These are phyloP conservation scores for Lamellibrachia luymesi DNA, from an alignment of 1,140 invertebrate species.

Conservation along the genomic window DNA sequence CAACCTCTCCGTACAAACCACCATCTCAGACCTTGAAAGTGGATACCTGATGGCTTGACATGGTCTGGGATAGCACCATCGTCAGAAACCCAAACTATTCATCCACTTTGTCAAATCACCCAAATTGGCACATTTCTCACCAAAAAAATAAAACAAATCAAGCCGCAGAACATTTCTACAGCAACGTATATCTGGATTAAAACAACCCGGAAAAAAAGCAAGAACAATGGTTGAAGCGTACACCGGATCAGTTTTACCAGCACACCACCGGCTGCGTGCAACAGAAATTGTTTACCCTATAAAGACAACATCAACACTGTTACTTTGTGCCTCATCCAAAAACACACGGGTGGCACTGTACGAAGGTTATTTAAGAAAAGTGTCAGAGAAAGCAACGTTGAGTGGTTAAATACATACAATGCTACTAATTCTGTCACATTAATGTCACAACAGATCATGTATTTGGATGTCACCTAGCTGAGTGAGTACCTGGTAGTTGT, in stretches of 20 bases:
- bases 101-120: not conserved
- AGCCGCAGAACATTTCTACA: not conserved
- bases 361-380: not conserved
- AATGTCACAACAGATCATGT: not conserved
- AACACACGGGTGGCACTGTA: not conserved
- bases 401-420: not conserved
- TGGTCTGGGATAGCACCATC: not conserved
- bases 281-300: conserved; percentile 5
- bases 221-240: not conserved
- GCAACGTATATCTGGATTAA: not conserved
- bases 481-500: not conserved
- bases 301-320: not conserved
- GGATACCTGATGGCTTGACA: not conserved
- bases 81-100: no score
- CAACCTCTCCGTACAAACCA: not conserved
- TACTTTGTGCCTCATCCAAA: not conserved
- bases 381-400: not conserved
- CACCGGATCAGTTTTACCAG: not conserved
- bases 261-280: conserved; percentile 2
- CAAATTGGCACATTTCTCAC: not conserved
- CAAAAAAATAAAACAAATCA: not conserved
- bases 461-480: not conserved
- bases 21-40: not conserved
- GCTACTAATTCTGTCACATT: not conserved
- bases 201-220: not conserved